Evolutionary conservation across 2,888 invertebrate genomes (phyloP).

Genomic region (Nectonema munidae): DNA sequence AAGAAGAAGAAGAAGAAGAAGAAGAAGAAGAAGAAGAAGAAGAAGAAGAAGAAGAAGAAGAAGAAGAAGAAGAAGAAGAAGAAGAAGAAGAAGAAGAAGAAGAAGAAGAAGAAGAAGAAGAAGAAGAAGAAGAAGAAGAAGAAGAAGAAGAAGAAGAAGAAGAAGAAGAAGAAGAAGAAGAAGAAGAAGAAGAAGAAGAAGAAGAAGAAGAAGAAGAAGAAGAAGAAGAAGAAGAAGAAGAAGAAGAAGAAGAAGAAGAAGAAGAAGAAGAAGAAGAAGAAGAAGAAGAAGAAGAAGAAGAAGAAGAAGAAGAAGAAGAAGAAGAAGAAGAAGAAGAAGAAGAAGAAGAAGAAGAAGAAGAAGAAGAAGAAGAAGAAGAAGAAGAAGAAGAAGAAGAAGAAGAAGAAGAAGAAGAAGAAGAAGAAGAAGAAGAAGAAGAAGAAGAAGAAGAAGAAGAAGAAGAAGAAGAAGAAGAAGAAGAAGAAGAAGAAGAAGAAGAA

Average conservation of each 20-base stretch:
- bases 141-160: no score
- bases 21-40: no score
- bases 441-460: slow-evolving; percentile 9
- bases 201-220: no score
- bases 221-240: no score
- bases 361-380: slow-evolving; percentile 14
- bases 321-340: slow-evolving; percentile 6
- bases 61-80: no score
- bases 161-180: no score
- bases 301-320: slow-evolving; percentile 2
- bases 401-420: slow-evolving; percentile 10
- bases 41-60: no score
- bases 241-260: neutral
- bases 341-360: slow-evolving; percentile 9
- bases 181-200: no score
- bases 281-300: slow-evolving; percentile 1
- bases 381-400: slow-evolving; percentile 14
- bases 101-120: no score
- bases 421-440: slow-evolving; percentile 7
- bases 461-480: slow-evolving; percentile 5
- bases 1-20: no score
- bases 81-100: no score
- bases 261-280: slow-evolving; percentile 1
- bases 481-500: slow-evolving; percentile 5
- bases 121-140: no score